phyloP scores from a whole-genome alignment of 1,140 invertebrate genomes.

The Trichomalopsis sarcophagae region DNA sequence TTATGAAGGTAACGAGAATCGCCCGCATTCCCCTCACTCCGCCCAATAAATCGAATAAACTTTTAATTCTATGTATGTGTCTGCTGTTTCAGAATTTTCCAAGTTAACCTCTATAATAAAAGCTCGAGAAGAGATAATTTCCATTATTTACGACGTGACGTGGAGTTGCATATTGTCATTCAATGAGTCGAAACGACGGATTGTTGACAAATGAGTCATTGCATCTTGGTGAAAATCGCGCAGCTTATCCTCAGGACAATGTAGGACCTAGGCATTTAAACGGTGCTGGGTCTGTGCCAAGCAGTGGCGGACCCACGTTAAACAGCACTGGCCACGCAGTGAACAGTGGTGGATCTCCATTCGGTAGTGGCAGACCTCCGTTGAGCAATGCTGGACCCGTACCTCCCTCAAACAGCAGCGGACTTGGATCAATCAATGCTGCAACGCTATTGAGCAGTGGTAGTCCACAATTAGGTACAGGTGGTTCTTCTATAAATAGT shows the following conservation, averaged over 20 bases:
- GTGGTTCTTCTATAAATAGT: not conserved
- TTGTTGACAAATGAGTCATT: slow-evolving; percentile 38
- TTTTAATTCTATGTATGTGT: not conserved
- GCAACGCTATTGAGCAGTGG: not conserved
- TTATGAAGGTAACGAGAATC: slow-evolving; percentile 29
- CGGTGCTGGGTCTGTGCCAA: slow-evolving; percentile 4
- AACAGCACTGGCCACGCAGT: not conserved
- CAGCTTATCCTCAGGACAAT: slow-evolving; percentile 18
- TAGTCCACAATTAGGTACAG: not conserved
- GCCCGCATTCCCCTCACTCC: too few relatives aligned
- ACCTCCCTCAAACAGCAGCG: not conserved
- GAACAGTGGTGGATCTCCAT: not conserved
- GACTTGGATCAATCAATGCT: not conserved
- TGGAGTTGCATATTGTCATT: slow-evolving; percentile 7
- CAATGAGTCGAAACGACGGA: slow-evolving; percentile 38
- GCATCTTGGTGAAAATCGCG: slow-evolving; percentile 11
- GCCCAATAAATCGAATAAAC: not conserved
- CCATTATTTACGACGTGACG: slow-evolving; percentile 30
- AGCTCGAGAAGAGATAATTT: not conserved
- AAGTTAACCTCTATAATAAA: slow-evolving; percentile 29
- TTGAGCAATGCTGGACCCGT: not conserved
- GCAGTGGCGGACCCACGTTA: not conserved
- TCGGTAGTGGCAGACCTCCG: not conserved
- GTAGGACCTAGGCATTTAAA: slow-evolving; percentile 2
- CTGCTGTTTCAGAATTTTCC: slow-evolving; percentile 37